Evolutionary conservation across 2,888 invertebrate genomes (phyloP).

Genomic region (Drosophila fungiperda): DNA sequence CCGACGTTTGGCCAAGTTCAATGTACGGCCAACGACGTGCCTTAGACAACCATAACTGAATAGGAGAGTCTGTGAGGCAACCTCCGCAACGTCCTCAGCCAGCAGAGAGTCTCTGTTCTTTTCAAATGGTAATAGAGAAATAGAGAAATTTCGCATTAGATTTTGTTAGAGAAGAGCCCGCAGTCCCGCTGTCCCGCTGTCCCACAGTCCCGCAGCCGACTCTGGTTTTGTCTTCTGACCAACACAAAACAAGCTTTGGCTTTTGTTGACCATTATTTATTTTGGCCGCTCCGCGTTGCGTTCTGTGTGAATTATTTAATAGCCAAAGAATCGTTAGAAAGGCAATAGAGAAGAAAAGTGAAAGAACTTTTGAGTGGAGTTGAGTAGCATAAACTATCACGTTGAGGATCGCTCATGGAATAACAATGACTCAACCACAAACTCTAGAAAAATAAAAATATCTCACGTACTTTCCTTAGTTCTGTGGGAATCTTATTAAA

Average conservation of each 20-base stretch:
- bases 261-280: constrained; percentile 24
- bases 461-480: neutral
- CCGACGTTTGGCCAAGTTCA: constrained; percentile 69
- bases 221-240: constrained; percentile 21
- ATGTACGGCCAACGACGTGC: constrained; percentile 72
- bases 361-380: constrained; percentile 53
- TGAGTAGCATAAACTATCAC: constrained; percentile 1
- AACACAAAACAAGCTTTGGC: constrained; percentile 45
- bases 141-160: constrained; percentile 82
- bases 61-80: constrained; percentile 31
- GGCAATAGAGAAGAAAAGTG: constrained; percentile 71
- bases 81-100: constrained; percentile 15
- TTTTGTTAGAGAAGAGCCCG: constrained; percentile 52
- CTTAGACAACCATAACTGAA: constrained; percentile 44
- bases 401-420: constrained; percentile 17
- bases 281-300: constrained; percentile 17
- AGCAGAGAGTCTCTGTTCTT: constrained; percentile 20
- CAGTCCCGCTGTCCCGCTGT: constrained; percentile 2
- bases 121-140: constrained; percentile 67
- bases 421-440: constrained; percentile 22
- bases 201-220: constrained; percentile 26
- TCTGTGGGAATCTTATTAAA: neutral
- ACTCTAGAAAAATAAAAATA: neutral
- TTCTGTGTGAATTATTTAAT: constrained; percentile 48
- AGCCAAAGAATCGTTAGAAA: constrained; percentile 49